Base-by-base conservation (phyloP, 2,113 vertebrate species). In the Petrocephalus microphthalmus region DNA sequence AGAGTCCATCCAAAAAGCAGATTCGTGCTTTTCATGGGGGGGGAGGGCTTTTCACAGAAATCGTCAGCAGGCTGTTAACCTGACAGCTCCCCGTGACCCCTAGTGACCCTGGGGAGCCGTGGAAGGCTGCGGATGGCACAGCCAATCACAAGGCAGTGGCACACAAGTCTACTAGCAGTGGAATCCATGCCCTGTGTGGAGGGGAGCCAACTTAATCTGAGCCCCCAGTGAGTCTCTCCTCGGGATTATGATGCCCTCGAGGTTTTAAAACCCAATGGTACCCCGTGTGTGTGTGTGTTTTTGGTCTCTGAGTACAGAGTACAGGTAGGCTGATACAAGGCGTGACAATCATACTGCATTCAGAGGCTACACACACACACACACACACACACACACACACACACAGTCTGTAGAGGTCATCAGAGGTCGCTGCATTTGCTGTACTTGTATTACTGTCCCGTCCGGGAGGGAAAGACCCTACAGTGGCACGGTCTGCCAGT, bases 61-160 rank as follows among this genome's bases (percentile, higher is more conserved):
- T n/a, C 29, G 86, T 17, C 67, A 81, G 49, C 22, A 13, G 51
- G 25, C 86, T 89, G 78, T 49, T 83, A 83, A 78, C 71, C 71
- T 42, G 71, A 78, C 71, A 78, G 71, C 33, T 1, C 33, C 5
- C 25, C 15, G 0, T 74, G 67, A 74, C 33, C 25, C 60, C 60
- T 13, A n/a, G n/a, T 3, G 10, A 29, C 25, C 13, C 13, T 29
- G 4, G 15, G 33, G 71, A 42, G 33, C 71, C 25, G 29, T 78
- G 13, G 71, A 78, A 2, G 17, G 71, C 15, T 15, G 17, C 13
- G 71, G 53, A 74, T 42, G 67, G 67, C 67, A 37, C 67, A 78
- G 71, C 11, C 15, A 37, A 7, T 78, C 71, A 7, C 71, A 42
- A 10, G 1, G 71, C 15, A 78, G 11, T 7, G 19, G 29, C 71